phyloP scores from a whole-genome alignment of 2,797 vertebrate genomes.

The Lagocephalus sceleratus region DNA sequence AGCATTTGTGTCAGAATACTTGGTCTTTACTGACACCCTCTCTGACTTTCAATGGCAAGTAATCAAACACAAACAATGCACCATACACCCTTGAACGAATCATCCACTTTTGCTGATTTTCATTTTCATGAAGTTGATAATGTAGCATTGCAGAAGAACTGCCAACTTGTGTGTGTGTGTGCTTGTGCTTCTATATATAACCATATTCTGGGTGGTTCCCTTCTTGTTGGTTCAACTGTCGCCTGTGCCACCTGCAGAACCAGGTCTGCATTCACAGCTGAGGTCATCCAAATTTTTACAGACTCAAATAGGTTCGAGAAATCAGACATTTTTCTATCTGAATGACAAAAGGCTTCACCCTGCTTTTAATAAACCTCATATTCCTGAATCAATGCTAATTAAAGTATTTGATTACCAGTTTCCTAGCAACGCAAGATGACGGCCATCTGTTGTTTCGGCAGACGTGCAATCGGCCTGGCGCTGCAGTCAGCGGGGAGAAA shows the following conservation, averaged over 20 bases:
- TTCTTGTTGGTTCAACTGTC: no score
- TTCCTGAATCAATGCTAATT: slow-evolving; percentile 74
- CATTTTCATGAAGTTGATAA: not conserved
- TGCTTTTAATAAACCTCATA: slow-evolving; percentile 69
- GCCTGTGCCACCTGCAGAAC: slow-evolving; percentile 2
- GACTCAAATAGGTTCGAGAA: slow-evolving; percentile 38
- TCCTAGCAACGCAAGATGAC: slow-evolving; percentile 79
- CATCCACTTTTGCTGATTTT: not conserved
- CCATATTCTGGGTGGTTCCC: no score
- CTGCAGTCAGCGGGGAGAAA: slow-evolving; percentile 70
- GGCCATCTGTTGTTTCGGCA: slow-evolving; percentile 81
- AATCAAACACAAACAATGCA: not conserved
- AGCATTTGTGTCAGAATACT: no score
- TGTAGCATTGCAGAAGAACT: not conserved
- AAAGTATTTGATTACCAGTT: slow-evolving; percentile 81
- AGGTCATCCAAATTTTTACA: slow-evolving; percentile 51
- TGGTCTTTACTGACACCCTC: no score
- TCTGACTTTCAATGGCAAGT: no score
- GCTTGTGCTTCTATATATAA: not conserved
- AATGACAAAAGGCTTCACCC: slow-evolving; percentile 64
- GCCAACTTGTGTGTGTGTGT: not conserved
- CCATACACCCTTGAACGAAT: not conserved
- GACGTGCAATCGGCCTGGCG: slow-evolving; percentile 57
- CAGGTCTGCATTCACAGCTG: slow-evolving; percentile 31
- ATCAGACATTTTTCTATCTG: slow-evolving; percentile 53